Percentiles rank a stretch among this genome's conserved stretches.
Evolutionary conservation across 2,797 vertebrate species (phyloP).

Genomic region (Petrocephalus sullivani): DNA sequence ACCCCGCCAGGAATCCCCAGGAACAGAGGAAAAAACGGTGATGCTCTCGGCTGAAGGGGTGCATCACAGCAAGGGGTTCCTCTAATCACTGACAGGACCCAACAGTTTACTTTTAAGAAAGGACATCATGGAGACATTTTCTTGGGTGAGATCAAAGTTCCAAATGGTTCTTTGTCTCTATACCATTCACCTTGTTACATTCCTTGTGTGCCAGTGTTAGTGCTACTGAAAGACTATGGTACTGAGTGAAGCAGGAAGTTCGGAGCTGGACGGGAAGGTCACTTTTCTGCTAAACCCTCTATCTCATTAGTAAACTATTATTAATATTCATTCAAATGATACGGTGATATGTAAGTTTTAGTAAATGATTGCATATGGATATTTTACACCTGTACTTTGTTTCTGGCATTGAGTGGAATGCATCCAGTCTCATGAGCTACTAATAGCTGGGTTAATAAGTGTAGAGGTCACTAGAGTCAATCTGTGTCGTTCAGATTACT

Average conservation of each 20-base stretch:
- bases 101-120: neutral
- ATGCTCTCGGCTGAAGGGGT: neutral
- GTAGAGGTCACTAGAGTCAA: neutral
- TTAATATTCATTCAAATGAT: neutral
- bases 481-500: neutral
- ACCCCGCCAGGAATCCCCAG: neutral
- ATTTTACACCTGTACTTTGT: neutral
- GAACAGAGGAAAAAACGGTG: neutral
- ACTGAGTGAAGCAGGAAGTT: neutral
- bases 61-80: neutral
- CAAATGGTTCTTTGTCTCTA: neutral
- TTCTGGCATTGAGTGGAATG: neutral
- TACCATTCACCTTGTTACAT: neutral
- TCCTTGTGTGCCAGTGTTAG: neutral
- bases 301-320: neutral
- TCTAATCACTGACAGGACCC: neutral
- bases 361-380: neutral
- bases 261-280: neutral
- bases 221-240: neutral
- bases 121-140: neutral
- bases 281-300: neutral
- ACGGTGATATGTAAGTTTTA: neutral
- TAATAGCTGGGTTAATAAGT: neutral
- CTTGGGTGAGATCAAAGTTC: neutral
- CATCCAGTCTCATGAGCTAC: neutral